Base-by-base conservation (phyloP, 2,113 vertebrate genomes). In the Aegotheles bennettii region DNA sequence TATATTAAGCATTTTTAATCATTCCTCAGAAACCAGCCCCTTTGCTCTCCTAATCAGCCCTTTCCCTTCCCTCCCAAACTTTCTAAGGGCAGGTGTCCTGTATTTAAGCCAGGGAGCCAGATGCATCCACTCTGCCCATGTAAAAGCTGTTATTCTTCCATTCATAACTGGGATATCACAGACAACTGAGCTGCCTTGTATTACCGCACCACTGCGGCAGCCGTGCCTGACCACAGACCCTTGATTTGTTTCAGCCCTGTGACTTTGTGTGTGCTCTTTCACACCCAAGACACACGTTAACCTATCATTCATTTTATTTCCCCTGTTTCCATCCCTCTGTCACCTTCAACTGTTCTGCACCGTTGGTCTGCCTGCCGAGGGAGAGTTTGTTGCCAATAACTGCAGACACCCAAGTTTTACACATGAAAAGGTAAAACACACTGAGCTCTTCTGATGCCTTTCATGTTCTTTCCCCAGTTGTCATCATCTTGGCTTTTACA, bases 131-230 rank as follows among this genome's bases (percentile, higher is more conserved):
- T 2, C 7, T 7, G 14, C n/a, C 18, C 5, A 9, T 1, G 2
- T 7, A 54, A 87, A 89, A 50, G 17, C 50, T 35, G 24, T 19
- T 47, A 40, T 53, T 83, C 38, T 47, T 70, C 38, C 24, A 2
- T 61, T 51, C 17, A 3, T 31, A 79, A 33, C 35, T 2, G 2
- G 28, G 50, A 10, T 26, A 42, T 7, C 21, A 36, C 0, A 0
- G 84, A 18, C 31, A 74, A 31, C 26, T 10, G 31, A 40, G 73
- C 79, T 69, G 45, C 65, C 63, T 24, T 4, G 2, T 18, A 5
- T 28, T 2, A 9, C 38, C 20, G 60, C 12, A 2, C 26, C 65
- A 21, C 77, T 45, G 63, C 57, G 50, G 64, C 71, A 73, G n/a
- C 75, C 51, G 6, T 2, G 26, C 53, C 67, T 21, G 29, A 33